Percentiles rank a stretch among this genome's conserved stretches.
Evolutionary conservation across 2,797 vertebrate species (phyloP).

Genomic region (Oophaga sylvatica): DNA sequence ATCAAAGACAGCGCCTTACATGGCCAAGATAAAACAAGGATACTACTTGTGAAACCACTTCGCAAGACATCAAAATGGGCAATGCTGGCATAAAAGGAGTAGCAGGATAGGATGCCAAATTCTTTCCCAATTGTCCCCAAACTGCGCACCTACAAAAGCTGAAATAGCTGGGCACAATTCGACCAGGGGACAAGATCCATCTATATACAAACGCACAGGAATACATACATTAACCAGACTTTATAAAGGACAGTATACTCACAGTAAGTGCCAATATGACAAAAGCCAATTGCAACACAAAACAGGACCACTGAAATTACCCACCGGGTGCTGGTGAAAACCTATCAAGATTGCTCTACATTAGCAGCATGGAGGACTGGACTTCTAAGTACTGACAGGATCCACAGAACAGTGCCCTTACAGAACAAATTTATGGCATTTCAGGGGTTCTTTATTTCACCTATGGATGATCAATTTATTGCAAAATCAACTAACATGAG

Average conservation of each 20-base stretch:
- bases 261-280: not conserved
- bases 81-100: not conserved
- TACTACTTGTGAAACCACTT: not conserved
- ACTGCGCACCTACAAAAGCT: not conserved
- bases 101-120: not conserved
- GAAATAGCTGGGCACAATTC: not conserved
- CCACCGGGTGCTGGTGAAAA: not conserved
- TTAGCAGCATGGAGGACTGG: constrained; percentile 14
- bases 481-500: not conserved
- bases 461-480: not conserved
- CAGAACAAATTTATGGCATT: not conserved
- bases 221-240: not conserved
- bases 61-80: not conserved
- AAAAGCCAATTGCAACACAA: not conserved
- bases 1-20: not conserved
- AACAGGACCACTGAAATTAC: not conserved
- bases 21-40: not conserved
- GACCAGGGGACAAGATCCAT: not conserved
- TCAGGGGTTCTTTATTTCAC: not conserved
- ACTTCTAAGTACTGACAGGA: not conserved
- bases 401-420: not conserved
- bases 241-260: not conserved
- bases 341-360: constrained; percentile 10
- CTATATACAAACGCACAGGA: not conserved
- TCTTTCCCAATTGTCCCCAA: not conserved